phyloP scores from a whole-genome alignment of 2,888 invertebrate species.

The Dysmachus trigonus region DNA sequence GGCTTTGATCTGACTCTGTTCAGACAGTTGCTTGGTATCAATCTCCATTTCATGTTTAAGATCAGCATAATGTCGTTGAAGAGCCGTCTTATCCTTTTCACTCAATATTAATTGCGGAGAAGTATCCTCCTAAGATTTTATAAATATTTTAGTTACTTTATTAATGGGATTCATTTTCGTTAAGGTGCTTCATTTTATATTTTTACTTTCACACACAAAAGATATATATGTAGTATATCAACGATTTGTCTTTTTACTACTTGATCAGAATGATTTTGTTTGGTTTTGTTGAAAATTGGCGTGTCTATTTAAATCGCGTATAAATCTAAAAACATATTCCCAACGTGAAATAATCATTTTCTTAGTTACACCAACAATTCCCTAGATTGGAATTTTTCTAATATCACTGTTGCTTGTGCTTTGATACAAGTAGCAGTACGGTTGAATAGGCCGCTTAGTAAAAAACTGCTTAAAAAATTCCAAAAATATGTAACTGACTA shows the following conservation, averaged over 20 bases:
- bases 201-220: not conserved
- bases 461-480: too few species aligned
- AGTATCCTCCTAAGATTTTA: constrained; percentile 50
- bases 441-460: too few species aligned
- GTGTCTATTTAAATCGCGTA: not conserved
- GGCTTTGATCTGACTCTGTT: constrained; percentile 68
- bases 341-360: too few species aligned
- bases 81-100: constrained; percentile 73
- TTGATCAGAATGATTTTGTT: not conserved
- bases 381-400: not conserved
- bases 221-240: not conserved
- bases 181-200: not conserved
- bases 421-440: too few species aligned
- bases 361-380: not conserved
- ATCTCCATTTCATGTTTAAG: constrained; percentile 76
- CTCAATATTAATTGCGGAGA: constrained; percentile 66
- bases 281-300: not conserved
- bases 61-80: constrained; percentile 78
- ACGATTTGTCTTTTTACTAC: constrained; percentile 31
- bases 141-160: not conserved
- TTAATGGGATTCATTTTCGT: not conserved
- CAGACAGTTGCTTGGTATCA: constrained; percentile 69
- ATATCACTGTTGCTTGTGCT: too few species aligned
- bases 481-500: too few species aligned
- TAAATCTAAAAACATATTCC: not conserved